Percentiles rank a stretch among this genome's conserved stretches.
phyloP scores from a whole-genome alignment of 1,140 invertebrate genomes.

The Hesperophylax magnus region DNA sequence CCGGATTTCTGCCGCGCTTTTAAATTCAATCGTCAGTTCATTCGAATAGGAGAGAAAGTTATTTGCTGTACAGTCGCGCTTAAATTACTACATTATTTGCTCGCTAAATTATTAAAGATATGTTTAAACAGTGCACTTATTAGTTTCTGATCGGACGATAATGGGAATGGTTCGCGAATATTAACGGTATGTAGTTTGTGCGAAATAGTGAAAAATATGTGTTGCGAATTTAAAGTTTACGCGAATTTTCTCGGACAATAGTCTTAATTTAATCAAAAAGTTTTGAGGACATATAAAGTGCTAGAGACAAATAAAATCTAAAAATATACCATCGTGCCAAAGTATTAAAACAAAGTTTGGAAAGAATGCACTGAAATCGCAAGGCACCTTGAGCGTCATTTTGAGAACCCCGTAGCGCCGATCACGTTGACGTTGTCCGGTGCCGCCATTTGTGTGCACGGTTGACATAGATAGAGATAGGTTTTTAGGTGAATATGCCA shows the following conservation, averaged over 20 bases:
- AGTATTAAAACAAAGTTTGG: constrained; percentile 50
- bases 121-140: constrained; percentile 35
- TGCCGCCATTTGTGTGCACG: constrained; percentile 72
- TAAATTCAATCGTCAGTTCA: constrained; percentile 37
- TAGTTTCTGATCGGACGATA: constrained; percentile 46
- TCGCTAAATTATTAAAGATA: constrained; percentile 19
- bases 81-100: constrained; percentile 17
- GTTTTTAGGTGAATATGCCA: constrained; percentile 61
- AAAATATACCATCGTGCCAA: constrained; percentile 43
- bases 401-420: constrained; percentile 81
- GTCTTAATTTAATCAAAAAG: constrained; percentile 33
- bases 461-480: constrained; percentile 82
- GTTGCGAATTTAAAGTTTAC: constrained; percentile 34
- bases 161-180: constrained; percentile 41
- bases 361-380: constrained; percentile 68
- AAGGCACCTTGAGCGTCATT: constrained; percentile 81
- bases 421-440: constrained; percentile 83
- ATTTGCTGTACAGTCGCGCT: constrained; percentile 29
- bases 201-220: constrained; percentile 35
- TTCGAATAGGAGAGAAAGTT: constrained; percentile 36
- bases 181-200: constrained; percentile 47
- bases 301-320: constrained; percentile 48
- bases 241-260: constrained; percentile 21
- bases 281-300: constrained; percentile 26
- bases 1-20: constrained; percentile 47